Evolutionary conservation across 2,797 vertebrate genomes (phyloP).

Genomic region (Sebastes taczanowskii): DNA sequence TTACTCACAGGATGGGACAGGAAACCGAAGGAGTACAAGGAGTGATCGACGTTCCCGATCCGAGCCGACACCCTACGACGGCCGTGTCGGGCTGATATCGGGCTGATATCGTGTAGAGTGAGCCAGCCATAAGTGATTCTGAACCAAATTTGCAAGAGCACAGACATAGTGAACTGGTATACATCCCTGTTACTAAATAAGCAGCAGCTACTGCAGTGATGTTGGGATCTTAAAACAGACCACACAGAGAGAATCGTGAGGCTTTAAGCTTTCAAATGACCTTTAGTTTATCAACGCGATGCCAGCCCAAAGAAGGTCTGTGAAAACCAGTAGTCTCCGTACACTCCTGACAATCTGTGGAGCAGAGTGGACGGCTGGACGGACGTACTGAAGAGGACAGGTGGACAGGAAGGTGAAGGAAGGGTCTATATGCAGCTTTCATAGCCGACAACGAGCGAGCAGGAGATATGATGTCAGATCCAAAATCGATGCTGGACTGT

Average conservation of each 20-base stretch:
- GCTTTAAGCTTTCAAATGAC: neutral
- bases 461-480: constrained; percentile 56
- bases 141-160: too few species aligned
- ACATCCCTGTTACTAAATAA: neutral
- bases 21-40: too few species aligned
- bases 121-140: too few species aligned
- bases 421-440: neutral
- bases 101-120: too few species aligned
- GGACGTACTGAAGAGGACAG: neutral
- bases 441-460: constrained; percentile 47
- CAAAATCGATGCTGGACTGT: constrained; percentile 71
- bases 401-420: neutral
- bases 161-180: neutral
- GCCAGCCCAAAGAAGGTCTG: neutral
- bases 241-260: neutral
- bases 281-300: neutral
- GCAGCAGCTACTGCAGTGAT: neutral
- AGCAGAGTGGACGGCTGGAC: neutral
- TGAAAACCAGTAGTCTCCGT: neutral
- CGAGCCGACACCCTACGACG: too few species aligned
- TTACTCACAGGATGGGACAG: too few species aligned
- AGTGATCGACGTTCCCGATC: too few species aligned
- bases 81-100: too few species aligned
- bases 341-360: neutral
- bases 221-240: neutral